phyloP scores from a whole-genome alignment of 1,140 invertebrate genomes.

The Propsilocerus akamusi region DNA sequence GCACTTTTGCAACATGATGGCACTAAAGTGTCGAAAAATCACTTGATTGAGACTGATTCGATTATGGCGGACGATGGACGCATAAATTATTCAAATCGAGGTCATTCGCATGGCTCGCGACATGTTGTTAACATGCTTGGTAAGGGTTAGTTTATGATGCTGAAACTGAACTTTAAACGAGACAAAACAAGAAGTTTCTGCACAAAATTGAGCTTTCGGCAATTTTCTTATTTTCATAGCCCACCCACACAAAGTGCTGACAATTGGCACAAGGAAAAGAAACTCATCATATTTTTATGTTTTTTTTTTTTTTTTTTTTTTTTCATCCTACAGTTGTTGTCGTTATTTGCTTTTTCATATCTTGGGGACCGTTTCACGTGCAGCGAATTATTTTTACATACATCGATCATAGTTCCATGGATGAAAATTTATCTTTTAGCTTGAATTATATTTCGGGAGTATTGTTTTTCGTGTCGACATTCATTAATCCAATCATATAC shows the following conservation, averaged over 20 bases:
- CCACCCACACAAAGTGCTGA: not conserved
- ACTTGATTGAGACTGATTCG: not conserved
- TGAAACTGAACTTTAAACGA: not conserved
- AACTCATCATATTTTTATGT: not conserved
- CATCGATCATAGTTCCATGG: slow-evolving; percentile 29
- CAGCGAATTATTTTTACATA: slow-evolving; percentile 50
- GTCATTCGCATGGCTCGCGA: not conserved
- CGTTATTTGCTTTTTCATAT: slow-evolving; percentile 76
- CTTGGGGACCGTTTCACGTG: slow-evolving; percentile 81
- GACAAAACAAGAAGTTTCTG: not conserved
- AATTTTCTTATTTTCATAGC: not conserved
- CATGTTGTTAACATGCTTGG: not conserved
- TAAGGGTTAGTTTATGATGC: not conserved
- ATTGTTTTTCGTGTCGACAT: slow-evolving; percentile 47
- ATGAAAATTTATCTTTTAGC: not conserved
- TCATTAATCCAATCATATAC: slow-evolving; percentile 62
- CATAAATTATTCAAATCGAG: not conserved
- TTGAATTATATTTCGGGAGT: slow-evolving; percentile 42
- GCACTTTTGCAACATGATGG: not conserved
- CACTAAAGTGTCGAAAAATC: not conserved
- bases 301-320: not conserved
- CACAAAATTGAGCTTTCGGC: not conserved
- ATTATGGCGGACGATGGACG: not conserved
- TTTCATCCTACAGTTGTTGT: slow-evolving; percentile 55
- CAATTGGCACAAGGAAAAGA: not conserved